A percentile compares a stretch with the other conserved stretches of the same genome.
phyloP scores from a whole-genome alignment of 2,888 invertebrate genomes.

The Chrysodeixis includens region DNA sequence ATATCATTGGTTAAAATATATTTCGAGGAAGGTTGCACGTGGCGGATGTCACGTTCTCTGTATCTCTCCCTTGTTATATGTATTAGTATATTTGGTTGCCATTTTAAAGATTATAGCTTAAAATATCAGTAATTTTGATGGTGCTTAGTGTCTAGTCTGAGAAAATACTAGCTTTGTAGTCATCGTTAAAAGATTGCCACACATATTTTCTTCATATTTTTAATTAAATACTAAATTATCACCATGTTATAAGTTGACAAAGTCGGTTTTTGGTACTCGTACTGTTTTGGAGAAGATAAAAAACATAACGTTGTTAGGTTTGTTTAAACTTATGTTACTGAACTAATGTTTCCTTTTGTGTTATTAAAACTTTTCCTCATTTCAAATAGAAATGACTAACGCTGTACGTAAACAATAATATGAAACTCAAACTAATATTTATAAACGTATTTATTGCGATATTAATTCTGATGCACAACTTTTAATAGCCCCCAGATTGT shows the following conservation, averaged over 20 bases:
- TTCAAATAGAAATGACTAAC: conserved; percentile 10
- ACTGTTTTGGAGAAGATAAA: too few species aligned
- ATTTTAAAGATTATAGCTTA: conserved; percentile 6
- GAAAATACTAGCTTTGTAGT: too few species aligned
- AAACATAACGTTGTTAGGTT: too few species aligned
- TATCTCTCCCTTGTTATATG: conserved; percentile 58
- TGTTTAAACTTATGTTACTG: too few species aligned
- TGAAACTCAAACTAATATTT: conserved; percentile 17
- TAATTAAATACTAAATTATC: too few species aligned
- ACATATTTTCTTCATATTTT: too few species aligned
- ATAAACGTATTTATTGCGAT: conserved; percentile 32
- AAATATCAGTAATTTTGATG: background rate
- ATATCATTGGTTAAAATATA: conserved; percentile 40
- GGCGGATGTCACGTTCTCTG: conserved; percentile 70
- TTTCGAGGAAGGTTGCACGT: conserved; percentile 42
- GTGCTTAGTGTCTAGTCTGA: background rate
- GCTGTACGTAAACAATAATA: conserved; percentile 37
- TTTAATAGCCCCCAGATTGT: conserved; percentile 47
- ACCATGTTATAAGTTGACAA: too few species aligned
- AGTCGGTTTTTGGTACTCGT: too few species aligned
- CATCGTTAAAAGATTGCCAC: too few species aligned
- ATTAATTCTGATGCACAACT: conserved; percentile 45
- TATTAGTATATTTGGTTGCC: conserved; percentile 33
- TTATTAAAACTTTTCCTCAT: background rate
- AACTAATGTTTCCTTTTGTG: too few species aligned